A percentile compares a stretch with the other conserved stretches of the same genome.
Evolutionary conservation across 2,888 invertebrate genomes (phyloP).

Genomic region (Brenthis ino): DNA sequence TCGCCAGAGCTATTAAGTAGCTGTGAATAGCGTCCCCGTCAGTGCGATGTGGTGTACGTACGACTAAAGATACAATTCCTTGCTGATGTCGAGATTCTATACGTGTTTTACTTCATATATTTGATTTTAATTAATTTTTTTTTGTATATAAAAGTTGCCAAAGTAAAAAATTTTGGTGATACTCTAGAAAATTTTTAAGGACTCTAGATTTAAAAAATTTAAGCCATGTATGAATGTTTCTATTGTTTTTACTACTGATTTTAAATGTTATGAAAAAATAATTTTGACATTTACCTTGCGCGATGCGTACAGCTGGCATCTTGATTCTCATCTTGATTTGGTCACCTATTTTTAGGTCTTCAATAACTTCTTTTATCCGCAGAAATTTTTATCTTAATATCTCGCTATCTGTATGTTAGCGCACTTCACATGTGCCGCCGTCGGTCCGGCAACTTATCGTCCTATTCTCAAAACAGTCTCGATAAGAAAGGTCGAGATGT

Average conservation of each 20-base stretch:
- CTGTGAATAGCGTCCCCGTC: constrained; percentile 70
- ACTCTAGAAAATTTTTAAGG: no score
- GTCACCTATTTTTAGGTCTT: constrained; percentile 81
- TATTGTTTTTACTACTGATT: neutral
- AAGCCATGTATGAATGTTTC: no score
- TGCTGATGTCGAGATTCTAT: constrained; percentile 23
- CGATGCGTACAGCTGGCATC: constrained; percentile 98
- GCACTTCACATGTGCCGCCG: constrained; percentile 79
- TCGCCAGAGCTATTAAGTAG: constrained; percentile 68
- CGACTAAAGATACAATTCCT: constrained; percentile 22
- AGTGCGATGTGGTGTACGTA: constrained; percentile 27
- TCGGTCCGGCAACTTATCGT: constrained; percentile 76
- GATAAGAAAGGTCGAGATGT: constrained; percentile 67
- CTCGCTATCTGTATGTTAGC: constrained; percentile 65
- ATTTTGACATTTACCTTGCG: constrained; percentile 89
- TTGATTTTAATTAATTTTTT: neutral
- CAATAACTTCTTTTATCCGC: constrained; percentile 69
- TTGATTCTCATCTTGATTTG: constrained; percentile 96
- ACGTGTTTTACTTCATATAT: neutral
- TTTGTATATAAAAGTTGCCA: constrained; percentile 18
- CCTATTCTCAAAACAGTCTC: constrained; percentile 64
- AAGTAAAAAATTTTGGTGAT: neutral
- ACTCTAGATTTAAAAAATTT: no score
- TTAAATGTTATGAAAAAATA: constrained; percentile 6
- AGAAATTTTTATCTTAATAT: constrained; percentile 70